A percentile compares a stretch with the other conserved stretches of the same genome.
Evolutionary conservation across 1,140 invertebrate species (phyloP).

Genomic region (Globodera rostochiensis): DNA sequence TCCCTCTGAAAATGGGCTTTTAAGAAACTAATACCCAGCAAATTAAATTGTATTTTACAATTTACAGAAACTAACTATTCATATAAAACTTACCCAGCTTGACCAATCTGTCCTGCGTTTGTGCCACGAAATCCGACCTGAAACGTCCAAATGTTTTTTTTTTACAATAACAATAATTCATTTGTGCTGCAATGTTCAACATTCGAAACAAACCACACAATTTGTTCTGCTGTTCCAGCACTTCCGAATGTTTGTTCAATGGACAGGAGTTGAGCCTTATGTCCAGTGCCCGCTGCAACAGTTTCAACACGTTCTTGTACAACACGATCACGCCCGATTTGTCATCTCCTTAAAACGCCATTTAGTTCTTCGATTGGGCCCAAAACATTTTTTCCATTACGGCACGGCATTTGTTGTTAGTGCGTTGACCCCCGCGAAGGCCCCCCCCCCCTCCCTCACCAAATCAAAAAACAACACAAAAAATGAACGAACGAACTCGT

Average conservation of each 20-base stretch:
- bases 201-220: not conserved
- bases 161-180: too few relatives aligned
- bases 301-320: constrained; percentile 19
- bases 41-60: too few relatives aligned
- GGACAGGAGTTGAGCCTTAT: constrained; percentile 2
- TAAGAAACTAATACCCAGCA: too few relatives aligned
- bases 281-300: not conserved
- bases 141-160: not conserved
- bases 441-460: too few relatives aligned
- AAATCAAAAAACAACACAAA: too few relatives aligned
- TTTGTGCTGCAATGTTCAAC: not conserved
- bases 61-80: not conserved
- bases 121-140: not conserved
- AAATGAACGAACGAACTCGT: not conserved
- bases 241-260: constrained; percentile 16
- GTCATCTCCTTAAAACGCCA: constrained; percentile 8
- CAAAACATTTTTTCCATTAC: too few relatives aligned
- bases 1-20: too few relatives aligned
- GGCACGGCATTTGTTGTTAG: too few relatives aligned
- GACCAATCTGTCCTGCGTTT: not conserved
- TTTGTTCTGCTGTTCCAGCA: constrained; percentile 21
- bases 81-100: constrained; percentile 10
- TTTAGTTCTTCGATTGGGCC: not conserved
- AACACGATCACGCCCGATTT: constrained; percentile 19
- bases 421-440: too few relatives aligned